phyloP scores from a whole-genome alignment of 2,888 invertebrate species.

The Archips xylosteana region DNA sequence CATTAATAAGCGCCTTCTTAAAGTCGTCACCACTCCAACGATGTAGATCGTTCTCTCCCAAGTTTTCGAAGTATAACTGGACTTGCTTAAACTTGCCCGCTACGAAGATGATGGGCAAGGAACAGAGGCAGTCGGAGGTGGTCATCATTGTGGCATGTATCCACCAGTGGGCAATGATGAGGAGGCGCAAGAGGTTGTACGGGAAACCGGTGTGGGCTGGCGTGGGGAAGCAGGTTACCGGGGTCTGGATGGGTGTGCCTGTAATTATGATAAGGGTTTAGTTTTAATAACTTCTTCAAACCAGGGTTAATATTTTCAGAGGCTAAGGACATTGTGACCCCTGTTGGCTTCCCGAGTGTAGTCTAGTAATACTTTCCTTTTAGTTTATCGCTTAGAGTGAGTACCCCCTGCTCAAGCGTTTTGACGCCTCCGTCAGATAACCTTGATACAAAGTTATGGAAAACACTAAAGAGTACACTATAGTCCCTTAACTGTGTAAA shows the following conservation, averaged over 20 bases:
- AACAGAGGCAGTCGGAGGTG: conserved; percentile 56
- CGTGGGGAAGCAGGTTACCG: conserved; percentile 60
- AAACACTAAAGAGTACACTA: no score
- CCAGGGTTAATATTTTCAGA: no score
- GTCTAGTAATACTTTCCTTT: no score
- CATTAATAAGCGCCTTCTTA: conserved; percentile 57
- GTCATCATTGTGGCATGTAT: conserved; percentile 60
- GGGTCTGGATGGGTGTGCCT: conserved; percentile 63
- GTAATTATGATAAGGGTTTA: conserved; percentile 26
- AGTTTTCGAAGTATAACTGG: conserved; percentile 56
- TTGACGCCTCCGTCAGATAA: no score
- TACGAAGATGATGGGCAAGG: conserved; percentile 57
- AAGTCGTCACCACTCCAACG: conserved; percentile 51
- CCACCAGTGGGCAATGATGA: conserved; percentile 66
- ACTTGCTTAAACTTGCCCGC: conserved; percentile 62
- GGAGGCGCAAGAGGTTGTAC: conserved; percentile 55
- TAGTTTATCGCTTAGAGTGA: no score
- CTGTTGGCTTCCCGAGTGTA: no score
- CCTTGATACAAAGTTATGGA: no score
- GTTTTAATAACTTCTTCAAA: no score
- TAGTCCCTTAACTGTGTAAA: no score
- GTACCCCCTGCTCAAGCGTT: no score
- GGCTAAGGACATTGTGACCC: no score
- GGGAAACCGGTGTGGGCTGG: conserved; percentile 51
- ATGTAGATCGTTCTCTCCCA: conserved; percentile 50